Conservation (phyloP, 2,888 invertebrate species). For the Nephrocerus scutellatus region DNA sequence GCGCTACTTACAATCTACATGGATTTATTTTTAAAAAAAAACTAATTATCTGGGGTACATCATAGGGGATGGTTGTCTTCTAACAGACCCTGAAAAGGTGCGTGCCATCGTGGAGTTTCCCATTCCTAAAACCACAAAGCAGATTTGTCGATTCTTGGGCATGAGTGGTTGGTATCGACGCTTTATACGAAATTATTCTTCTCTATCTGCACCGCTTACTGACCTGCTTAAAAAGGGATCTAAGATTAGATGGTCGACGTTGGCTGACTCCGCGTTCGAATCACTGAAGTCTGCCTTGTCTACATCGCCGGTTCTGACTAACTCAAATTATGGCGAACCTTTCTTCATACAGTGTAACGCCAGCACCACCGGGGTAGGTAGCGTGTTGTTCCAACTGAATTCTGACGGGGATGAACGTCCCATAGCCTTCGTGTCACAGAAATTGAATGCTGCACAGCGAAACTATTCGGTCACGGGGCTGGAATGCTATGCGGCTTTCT, state of each 20-base stretch:
- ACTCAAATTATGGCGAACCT: constrained; percentile 1
- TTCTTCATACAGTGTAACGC: constrained; percentile 11
- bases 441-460: constrained; percentile 8
- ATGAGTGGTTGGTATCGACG: constrained; percentile 5
- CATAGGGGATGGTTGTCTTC: constrained; percentile 6
- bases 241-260: background rate
- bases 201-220: constrained; percentile 3
- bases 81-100: constrained; percentile 10
- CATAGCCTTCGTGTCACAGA: constrained; percentile 8
- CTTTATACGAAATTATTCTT: constrained; percentile 4
- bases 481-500: constrained; percentile 11
- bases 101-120: constrained; percentile 18
- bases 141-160: constrained; percentile 20
- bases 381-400: constrained; percentile 6
- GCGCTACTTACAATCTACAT: constrained; percentile 4
- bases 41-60: constrained; percentile 6
- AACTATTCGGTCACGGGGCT: constrained; percentile 12
- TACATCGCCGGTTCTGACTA: constrained; percentile 6
- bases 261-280: constrained; percentile 5
- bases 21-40: constrained; percentile 5
- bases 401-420: constrained; percentile 8
- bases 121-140: constrained; percentile 18
- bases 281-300: constrained; percentile 3
- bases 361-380: constrained; percentile 2
- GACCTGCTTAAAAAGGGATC: background rate